Evolutionary conservation across 2,113 vertebrate species (phyloP).

Genomic region (Marmota flaviventris): DNA sequence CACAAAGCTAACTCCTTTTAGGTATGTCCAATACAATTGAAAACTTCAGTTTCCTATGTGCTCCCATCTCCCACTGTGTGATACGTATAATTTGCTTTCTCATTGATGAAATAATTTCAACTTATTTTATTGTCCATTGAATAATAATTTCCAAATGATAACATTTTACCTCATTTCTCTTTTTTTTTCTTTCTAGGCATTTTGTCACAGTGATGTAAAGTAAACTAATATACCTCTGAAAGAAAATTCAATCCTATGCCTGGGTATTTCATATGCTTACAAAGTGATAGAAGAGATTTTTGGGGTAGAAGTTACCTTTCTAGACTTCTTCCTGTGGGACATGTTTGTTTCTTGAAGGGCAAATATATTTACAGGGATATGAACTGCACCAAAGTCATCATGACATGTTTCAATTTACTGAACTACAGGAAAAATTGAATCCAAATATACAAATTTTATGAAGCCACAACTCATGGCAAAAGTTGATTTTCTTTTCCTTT

Average conservation of each 20-base stretch:
- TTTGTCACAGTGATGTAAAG: not conserved
- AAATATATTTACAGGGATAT: not conserved
- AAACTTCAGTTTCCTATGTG: too few relatives aligned
- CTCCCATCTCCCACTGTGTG: too few relatives aligned
- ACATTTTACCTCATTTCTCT: not conserved
- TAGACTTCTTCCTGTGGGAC: not conserved
- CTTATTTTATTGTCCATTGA: too few relatives aligned
- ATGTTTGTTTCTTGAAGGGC: constrained; percentile 13
- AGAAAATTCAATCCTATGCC: not conserved
- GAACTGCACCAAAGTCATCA: not conserved
- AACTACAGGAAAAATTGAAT: constrained; percentile 47
- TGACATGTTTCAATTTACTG: constrained; percentile 13
- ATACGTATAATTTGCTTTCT: too few relatives aligned
- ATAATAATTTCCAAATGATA: too few relatives aligned
- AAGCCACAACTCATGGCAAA: not conserved
- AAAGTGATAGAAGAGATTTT: not conserved
- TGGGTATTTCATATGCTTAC: not conserved
- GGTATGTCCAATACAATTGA: too few relatives aligned
- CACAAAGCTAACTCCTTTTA: too few relatives aligned
- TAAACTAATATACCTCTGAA: not conserved
- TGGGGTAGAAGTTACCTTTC: not conserved
- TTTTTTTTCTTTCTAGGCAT: not conserved
- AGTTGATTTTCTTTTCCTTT: not conserved
- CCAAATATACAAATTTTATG: constrained; percentile 35
- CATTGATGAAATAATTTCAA: too few relatives aligned